phyloP scores from a whole-genome alignment of 1,140 invertebrate genomes.

The Calycopis cecrops region DNA sequence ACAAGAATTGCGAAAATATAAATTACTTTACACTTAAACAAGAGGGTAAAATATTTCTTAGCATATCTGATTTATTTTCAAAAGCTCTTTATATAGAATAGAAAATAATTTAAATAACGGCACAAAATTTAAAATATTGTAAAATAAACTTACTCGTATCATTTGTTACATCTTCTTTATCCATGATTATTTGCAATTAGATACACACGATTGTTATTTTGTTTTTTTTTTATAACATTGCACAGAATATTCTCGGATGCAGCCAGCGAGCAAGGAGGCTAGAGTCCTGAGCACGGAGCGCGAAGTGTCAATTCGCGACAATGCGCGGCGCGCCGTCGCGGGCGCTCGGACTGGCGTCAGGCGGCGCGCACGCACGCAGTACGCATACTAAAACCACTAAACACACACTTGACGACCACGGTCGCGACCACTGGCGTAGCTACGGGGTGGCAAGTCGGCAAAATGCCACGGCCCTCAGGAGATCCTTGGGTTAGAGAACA shows the following conservation, averaged over 20 bases:
- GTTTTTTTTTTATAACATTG: constrained; percentile 38
- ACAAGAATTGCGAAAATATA: no score
- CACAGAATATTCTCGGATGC: constrained; percentile 42
- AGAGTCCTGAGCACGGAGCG: constrained; percentile 41
- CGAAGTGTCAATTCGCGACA: constrained; percentile 39
- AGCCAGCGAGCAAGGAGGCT: constrained; percentile 17
- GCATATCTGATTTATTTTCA: no score
- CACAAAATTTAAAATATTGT: neutral
- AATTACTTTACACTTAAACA: no score
- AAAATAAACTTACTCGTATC: constrained; percentile 38
- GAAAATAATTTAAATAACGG: no score
- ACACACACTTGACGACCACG: constrained; percentile 45
- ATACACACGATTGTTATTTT: constrained; percentile 26
- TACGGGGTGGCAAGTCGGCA: no score
- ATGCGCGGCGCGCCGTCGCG: constrained; percentile 36
- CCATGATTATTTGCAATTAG: neutral
- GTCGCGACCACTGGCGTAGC: constrained; percentile 56
- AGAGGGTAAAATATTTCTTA: no score
- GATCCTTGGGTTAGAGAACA: no score
- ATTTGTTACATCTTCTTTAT: constrained; percentile 29
- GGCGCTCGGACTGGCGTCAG: constrained; percentile 53
- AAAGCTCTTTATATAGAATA: no score
- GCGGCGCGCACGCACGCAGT: constrained; percentile 59
- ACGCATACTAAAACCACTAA: constrained; percentile 65
- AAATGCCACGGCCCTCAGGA: no score